Evolutionary conservation across 2,888 invertebrate species (phyloP).

Genomic region (Biston betularia): DNA sequence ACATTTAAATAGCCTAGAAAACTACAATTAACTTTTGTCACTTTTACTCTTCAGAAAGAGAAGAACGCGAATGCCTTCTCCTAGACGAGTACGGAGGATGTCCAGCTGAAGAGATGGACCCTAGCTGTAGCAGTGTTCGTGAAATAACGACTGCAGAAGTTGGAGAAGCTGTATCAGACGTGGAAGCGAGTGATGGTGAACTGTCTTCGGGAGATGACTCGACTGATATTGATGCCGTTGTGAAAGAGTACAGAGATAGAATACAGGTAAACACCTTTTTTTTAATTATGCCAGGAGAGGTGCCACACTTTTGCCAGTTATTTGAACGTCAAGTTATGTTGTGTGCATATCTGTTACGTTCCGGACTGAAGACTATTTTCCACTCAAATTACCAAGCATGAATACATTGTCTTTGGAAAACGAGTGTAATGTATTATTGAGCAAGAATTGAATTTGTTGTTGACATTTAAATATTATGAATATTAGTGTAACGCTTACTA

Average conservation of each 20-base stretch:
- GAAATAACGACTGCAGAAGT: conserved; percentile 65
- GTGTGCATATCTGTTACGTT: too few relatives aligned
- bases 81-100: conserved; percentile 85
- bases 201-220: conserved; percentile 87
- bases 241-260: conserved; percentile 91
- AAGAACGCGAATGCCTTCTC: conserved; percentile 87
- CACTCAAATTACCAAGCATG: too few relatives aligned
- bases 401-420: too few relatives aligned
- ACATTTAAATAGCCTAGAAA: background rate
- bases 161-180: conserved; percentile 72
- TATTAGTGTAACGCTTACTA: too few relatives aligned
- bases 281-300: background rate
- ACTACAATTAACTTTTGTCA: conserved; percentile 13
- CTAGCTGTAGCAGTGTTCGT: conserved; percentile 64
- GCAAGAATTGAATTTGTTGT: too few relatives aligned
- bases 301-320: too few relatives aligned
- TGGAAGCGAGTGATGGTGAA: conserved; percentile 86
- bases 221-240: conserved; percentile 92
- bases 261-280: conserved; percentile 82
- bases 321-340: too few relatives aligned
- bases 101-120: conserved; percentile 70
- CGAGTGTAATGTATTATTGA: too few relatives aligned
- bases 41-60: conserved; percentile 65
- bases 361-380: too few relatives aligned
- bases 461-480: too few relatives aligned